Conservation (phyloP, 2,113 vertebrate species). For the Echinops telfairi region DNA sequence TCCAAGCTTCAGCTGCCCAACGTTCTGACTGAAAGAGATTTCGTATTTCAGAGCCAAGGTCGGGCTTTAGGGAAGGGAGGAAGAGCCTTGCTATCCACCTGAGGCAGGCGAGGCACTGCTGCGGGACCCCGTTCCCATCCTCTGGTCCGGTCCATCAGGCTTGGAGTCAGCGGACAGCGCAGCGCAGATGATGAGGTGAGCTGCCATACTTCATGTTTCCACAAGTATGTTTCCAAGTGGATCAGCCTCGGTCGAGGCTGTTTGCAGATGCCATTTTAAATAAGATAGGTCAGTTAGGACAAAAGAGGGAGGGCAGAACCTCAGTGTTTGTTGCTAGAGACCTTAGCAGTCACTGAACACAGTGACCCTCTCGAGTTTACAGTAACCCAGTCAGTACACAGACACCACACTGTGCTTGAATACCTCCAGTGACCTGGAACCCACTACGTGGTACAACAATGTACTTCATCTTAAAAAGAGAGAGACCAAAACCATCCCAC, state of each 20-base stretch:
- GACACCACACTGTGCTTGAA: background rate
- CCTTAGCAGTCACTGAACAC: background rate
- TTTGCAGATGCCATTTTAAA: constrained; percentile 53
- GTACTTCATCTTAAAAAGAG: background rate
- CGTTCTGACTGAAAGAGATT: background rate
- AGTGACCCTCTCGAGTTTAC: background rate
- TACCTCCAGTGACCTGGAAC: constrained; percentile 9
- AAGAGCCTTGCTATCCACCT: background rate
- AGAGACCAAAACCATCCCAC: no score
- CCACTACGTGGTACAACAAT: constrained; percentile 12
- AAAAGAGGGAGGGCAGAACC: constrained; percentile 15
- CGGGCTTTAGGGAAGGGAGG: background rate
- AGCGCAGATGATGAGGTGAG: background rate
- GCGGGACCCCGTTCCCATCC: background rate
- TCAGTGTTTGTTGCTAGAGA: background rate
- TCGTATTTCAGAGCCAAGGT: background rate
- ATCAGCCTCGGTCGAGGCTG: background rate
- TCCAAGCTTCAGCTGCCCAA: background rate
- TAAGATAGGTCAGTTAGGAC: background rate
- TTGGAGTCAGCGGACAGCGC: background rate
- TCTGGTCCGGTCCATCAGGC: background rate
- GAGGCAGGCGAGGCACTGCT: background rate
- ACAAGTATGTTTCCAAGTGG: background rate
- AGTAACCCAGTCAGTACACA: background rate
- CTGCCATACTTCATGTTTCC: background rate